These are phyloP conservation scores for Loripinus fragilis DNA, from an alignment of 2,888 invertebrate species.

Conservation along the genomic window DNA sequence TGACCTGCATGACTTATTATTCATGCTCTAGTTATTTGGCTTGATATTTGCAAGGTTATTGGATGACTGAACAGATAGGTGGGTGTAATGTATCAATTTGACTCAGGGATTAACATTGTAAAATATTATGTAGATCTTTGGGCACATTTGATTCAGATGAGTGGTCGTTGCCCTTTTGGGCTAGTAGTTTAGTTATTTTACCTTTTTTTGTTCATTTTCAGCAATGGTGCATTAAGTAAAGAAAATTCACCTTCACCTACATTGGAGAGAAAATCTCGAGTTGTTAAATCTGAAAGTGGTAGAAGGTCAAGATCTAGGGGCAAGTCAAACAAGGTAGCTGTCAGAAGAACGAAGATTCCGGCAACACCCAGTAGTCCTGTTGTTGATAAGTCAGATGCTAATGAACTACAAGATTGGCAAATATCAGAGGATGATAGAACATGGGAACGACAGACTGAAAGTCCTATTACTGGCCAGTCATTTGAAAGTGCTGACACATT, in stretches of 20 bases:
- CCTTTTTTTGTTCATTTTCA: not conserved
- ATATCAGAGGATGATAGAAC: not conserved
- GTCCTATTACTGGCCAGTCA: not conserved
- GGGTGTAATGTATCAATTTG: too few relatives aligned
- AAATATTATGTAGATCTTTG: too few relatives aligned
- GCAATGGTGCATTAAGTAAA: not conserved
- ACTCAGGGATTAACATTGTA: too few relatives aligned
- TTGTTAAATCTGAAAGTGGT: not conserved
- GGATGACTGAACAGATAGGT: too few relatives aligned
- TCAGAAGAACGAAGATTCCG: not conserved
- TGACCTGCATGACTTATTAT: too few relatives aligned
- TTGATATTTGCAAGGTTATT: too few relatives aligned
- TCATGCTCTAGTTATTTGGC: too few relatives aligned
- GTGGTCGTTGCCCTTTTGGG: too few relatives aligned
- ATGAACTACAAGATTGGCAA: not conserved
- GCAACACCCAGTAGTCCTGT: not conserved
- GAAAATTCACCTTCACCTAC: not conserved
- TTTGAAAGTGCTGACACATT: not conserved
- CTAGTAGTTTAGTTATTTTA: not conserved
- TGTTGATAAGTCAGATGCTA: not conserved
- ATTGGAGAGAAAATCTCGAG: not conserved
- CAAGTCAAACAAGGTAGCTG: not conserved
- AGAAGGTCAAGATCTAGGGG: not conserved
- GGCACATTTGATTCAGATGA: too few relatives aligned
- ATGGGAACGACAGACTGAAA: not conserved